Base-by-base conservation (phyloP, 2,113 vertebrate genomes). In the Mohoua ochrocephala region DNA sequence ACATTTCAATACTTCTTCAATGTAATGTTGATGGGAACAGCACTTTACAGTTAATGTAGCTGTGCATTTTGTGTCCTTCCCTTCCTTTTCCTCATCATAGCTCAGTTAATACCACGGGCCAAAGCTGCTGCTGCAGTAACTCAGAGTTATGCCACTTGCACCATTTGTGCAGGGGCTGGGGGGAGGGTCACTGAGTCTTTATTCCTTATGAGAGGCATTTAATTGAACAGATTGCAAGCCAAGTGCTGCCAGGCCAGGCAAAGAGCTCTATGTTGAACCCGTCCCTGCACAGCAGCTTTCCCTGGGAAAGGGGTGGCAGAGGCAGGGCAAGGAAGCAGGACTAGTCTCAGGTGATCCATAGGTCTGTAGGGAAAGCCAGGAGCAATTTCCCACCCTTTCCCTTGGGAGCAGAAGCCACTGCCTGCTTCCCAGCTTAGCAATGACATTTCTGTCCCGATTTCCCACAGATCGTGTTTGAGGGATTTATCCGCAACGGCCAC, bases 401-500 rank as follows among this genome's bases (percentile, higher is more conserved):
- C 68, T 73, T 14, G 3, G 87, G 84, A 87, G 53, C 28, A 76
- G 69, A 77, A 94, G 77, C 37, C 31, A 23, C 59, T 82, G 33
- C 57, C 35, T 37, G n/a, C 35, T 49, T 89, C 61, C 15, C 87
- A 91, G 52, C 80, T 68, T 88, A 84, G 84, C 78, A 56, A 0
- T 93, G 68, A 70, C 45, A 53, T 45, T 95, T 94, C 52, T 96
- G 50, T 95, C 89, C 44, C 6, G 41, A 19, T 83, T 89, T 85
- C 68, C 94, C 87, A 31, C 81, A 99, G 99, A 99, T 99, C 88
- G 99, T 99, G 93, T 99, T 99, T 39, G 99, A 99, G 81, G 99
- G 99, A 3, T 98, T 99, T 70, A 99, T 99, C 94, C 99, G 98
- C 60, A 98, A 97, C 7, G 98, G 98, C 33, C 98, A 97, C 77